Conservation (phyloP, 1,140 invertebrate species). For the Manduca sexta region DNA sequence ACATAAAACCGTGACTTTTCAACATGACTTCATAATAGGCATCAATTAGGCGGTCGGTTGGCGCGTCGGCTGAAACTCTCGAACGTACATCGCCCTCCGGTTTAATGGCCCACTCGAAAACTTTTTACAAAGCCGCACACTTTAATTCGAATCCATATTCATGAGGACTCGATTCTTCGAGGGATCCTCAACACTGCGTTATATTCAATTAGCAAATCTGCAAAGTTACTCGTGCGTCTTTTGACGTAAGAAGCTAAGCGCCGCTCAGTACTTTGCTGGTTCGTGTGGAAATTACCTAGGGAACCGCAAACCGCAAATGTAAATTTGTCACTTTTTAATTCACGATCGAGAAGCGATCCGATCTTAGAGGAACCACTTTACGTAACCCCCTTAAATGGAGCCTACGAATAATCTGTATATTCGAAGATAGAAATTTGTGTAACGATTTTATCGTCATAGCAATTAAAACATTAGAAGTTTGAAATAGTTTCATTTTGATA, state of each 20-base stretch:
- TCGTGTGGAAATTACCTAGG: neutral
- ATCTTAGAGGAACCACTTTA: slow-evolving; percentile 38
- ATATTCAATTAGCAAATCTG: slow-evolving; percentile 47
- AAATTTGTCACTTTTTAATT: slow-evolving; percentile 28
- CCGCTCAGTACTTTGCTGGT: neutral
- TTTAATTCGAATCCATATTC: slow-evolving; percentile 49
- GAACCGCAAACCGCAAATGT: neutral
- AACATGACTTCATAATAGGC: slow-evolving; percentile 1
- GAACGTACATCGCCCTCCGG: slow-evolving; percentile 13
- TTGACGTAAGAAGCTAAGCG: neutral
- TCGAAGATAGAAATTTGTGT: no score
- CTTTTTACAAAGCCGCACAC: slow-evolving; percentile 48
- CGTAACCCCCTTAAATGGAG: slow-evolving; percentile 37
- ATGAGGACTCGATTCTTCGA: slow-evolving; percentile 36
- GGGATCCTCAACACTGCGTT: slow-evolving; percentile 41
- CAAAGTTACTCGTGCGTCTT: slow-evolving; percentile 2
- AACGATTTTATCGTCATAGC: no score
- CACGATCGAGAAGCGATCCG: slow-evolving; percentile 28
- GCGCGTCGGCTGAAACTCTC: neutral
- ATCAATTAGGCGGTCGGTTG: neutral
- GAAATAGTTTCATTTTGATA: no score
- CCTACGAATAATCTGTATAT: slow-evolving; percentile 40
- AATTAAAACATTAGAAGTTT: no score
- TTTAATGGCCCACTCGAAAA: slow-evolving; percentile 40
- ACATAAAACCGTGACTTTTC: neutral